These are phyloP conservation scores for Ammospiza nelsoni DNA, from an alignment of 2,113 vertebrate genomes.

Conservation along the genomic window DNA sequence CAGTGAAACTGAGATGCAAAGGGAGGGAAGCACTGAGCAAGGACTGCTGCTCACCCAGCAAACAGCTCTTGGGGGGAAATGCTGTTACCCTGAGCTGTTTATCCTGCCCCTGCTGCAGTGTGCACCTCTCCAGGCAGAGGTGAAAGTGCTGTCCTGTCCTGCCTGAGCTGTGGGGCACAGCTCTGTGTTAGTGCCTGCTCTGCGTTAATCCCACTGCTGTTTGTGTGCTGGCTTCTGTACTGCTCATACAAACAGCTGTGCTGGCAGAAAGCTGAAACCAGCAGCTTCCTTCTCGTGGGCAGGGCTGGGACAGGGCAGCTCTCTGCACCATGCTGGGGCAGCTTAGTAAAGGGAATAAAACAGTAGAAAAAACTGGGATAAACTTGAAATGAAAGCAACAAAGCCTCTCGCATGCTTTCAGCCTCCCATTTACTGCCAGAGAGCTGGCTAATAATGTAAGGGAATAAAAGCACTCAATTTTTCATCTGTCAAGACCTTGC, in stretches of 20 bases:
- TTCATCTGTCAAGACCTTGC: background rate
- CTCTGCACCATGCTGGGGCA: background rate
- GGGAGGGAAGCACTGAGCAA: background rate
- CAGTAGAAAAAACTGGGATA: background rate
- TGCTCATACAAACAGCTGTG: background rate
- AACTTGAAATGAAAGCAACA: background rate
- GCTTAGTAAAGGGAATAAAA: background rate
- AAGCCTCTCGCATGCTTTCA: background rate
- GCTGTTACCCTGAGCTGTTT: background rate
- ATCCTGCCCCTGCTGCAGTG: background rate
- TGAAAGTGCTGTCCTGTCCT: background rate
- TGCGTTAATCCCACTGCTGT: background rate
- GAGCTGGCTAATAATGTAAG: background rate
- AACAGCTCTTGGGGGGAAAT: background rate
- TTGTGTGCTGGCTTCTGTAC: background rate
- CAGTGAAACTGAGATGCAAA: background rate
- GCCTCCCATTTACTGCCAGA: background rate
- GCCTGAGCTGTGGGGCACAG: accelerated
- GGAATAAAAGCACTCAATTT: background rate
- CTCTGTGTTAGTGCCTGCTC: background rate
- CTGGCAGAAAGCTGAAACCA: background rate
- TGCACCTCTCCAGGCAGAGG: background rate
- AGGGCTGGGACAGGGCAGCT: background rate
- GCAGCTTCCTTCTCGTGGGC: background rate
- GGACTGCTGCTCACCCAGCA: background rate